Base-by-base conservation (phyloP, 35 echinoderm and acorn worm species). In the Strongylocentrotus purpuratus region DNA sequence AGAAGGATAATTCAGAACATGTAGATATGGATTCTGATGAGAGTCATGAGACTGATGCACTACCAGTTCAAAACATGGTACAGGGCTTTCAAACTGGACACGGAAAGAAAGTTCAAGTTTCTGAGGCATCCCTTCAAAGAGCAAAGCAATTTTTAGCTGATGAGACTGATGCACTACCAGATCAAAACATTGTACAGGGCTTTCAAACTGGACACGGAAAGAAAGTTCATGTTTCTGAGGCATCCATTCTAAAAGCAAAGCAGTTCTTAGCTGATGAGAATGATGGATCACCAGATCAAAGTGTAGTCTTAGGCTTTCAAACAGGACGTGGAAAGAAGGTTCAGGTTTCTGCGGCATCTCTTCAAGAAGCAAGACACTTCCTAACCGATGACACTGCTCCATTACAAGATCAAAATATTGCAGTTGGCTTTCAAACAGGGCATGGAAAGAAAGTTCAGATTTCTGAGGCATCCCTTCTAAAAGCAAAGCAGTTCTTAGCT, bases 171-270 rank as follows among this genome's bases (percentile, higher is more conserved):
- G 32, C 31, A 88, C 8, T 17, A 33, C 31, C 28, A n/a, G 15
- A 33, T 60, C 9, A 71, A 32, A 55, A 65, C 58, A 70, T 28
- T 4, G 93, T n/a, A n/a, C 11, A 31, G 90, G 96, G 96, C 28
- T 97, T 97, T 46, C 92, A 94, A 88, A 97, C 95, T 31, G 96
- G 94, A 33, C 86, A 95, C 90, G 95, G 96, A 47, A 86, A 58
- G 11, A 95, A 94, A 35, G 95, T 97, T n/a, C 87, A 89, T 12
- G 14, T 89, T 46, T 89, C 87, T 33, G 87, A 89, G 10, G 87
- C 32, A 22, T 33, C 87, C 20, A 20, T 89, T 17, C 87, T 18
- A 45, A 33, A 9, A 33, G 87, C 87, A 15, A 89, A 89, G 87
- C 11, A 89, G 0, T 89, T 89, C 33, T 89, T 89, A 89, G 33